Base-by-base conservation (phyloP, 2,113 vertebrate genomes). In the Cheirogaleus medius region DNA sequence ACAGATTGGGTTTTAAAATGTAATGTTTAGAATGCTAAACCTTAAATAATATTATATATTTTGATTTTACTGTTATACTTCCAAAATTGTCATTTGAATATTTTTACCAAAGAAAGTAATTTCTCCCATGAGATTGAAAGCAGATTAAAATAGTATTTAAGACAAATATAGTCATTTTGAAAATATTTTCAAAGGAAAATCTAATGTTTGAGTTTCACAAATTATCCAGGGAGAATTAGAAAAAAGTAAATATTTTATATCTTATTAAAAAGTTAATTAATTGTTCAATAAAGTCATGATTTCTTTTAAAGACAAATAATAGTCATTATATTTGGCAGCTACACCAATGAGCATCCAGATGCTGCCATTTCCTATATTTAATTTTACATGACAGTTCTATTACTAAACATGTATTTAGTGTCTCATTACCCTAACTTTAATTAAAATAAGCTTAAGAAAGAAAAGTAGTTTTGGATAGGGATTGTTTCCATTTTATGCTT, bases 161-260 rank as follows among this genome's bases (percentile, higher is more conserved):
- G 37, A 86, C 20, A 90, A 87, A 63, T 39, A n/a, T 27, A 42
- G 18, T 78, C 74, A 87, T 77, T 92, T 78, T 87, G 34, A 69
- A 96, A 92, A 63, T 90, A 84, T 81, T 93, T 97, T 90, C 49
- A 64, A 76, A 84, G 29, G n/a, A 84, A 68, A 95, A 60, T 90
- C 42, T 29, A 42, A 78, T 58, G n/a, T 74, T 94, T 90, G 32
- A 93, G 71, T 80, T 83, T 74, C n/a, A 81, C 32, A 94, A 77
- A 71, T 87, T 47, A 77, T 82, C 54, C 56, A 76, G 39, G 20
- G 86, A 71, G 3, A 87, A 82, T 80, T 29, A 73, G n/a, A 81
- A 85, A 87, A 69, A 63, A 76, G 20, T n/a, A 85, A 91, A 49
- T 60, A 68, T 86, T 64, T 91, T 37, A 39, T 82, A 82, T 42